phyloP scores from a whole-genome alignment of 2,113 vertebrate genomes.

The Acanthochromis polyacanthus region DNA sequence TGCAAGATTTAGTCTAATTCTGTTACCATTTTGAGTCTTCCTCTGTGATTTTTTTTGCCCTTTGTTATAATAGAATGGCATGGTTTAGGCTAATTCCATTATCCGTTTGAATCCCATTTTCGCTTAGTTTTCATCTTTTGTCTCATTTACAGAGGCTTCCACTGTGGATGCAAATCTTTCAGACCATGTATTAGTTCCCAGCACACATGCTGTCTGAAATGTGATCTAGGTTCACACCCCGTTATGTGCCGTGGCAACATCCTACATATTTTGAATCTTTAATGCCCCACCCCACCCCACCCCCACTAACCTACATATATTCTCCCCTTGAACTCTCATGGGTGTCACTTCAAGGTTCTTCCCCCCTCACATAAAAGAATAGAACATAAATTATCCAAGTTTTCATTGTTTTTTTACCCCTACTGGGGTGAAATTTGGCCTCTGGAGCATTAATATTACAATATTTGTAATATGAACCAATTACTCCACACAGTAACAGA shows the following conservation, averaged over 20 bases:
- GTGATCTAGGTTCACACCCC: conserved; percentile 40
- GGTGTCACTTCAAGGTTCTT: conserved; percentile 68
- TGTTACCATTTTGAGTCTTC: conserved; percentile 43
- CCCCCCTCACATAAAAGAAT: conserved; percentile 40
- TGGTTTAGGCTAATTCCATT: conserved; percentile 59
- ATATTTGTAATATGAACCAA: conserved; percentile 31
- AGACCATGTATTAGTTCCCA: not conserved
- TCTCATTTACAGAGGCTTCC: conserved; percentile 17
- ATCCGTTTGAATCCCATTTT: conserved; percentile 53
- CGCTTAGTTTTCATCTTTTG: conserved; percentile 55
- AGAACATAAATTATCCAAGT: conserved; percentile 40
- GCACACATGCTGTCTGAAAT: conserved; percentile 35
- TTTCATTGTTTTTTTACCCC: conserved; percentile 38
- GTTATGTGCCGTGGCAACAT: conserved; percentile 45
- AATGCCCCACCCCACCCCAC: conserved; percentile 33
- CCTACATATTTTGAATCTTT: conserved; percentile 55
- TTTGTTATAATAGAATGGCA: conserved; percentile 49
- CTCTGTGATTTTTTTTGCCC: conserved; percentile 33
- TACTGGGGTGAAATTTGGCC: conserved; percentile 13
- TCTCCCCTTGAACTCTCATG: conserved; percentile 70
- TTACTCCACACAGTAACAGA: conserved; percentile 21
- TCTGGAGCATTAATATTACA: conserved; percentile 37
- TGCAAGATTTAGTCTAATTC: conserved; percentile 62
- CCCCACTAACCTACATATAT: conserved; percentile 67
- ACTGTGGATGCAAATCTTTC: conserved; percentile 50